A percentile compares a stretch with the other conserved stretches of the same genome.
These are phyloP conservation scores for Agriopis leucophaearia DNA, from an alignment of 2,888 invertebrate genomes.

Conservation along the genomic window DNA sequence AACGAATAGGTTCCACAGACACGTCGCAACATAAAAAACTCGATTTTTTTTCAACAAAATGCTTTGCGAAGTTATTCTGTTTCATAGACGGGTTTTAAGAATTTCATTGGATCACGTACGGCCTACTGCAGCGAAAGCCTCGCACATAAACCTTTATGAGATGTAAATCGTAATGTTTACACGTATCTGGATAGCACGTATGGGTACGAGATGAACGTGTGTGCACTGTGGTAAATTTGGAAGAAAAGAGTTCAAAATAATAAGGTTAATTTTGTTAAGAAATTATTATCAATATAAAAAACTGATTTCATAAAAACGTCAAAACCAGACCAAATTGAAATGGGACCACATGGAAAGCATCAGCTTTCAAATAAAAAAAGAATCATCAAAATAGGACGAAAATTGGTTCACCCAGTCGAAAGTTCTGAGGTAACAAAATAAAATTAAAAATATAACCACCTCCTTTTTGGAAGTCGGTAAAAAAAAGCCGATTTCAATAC, in stretches of 20 bases:
- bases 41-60: slow-evolving; percentile 52
- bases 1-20: slow-evolving; percentile 54
- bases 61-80: slow-evolving; percentile 49
- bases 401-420: no score
- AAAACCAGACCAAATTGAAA: no score
- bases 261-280: no score
- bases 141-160: slow-evolving; percentile 36
- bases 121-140: slow-evolving; percentile 39
- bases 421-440: no score
- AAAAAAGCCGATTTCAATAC: no score
- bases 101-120: slow-evolving; percentile 56
- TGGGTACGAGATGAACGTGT: slow-evolving; percentile 13
- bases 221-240: slow-evolving; percentile 11
- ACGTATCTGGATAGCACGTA: slow-evolving; percentile 15
- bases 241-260: not conserved
- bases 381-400: no score
- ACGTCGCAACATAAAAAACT: slow-evolving; percentile 58
- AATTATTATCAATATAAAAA: no score
- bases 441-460: no score
- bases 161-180: slow-evolving; percentile 38
- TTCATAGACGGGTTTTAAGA: slow-evolving; percentile 46
- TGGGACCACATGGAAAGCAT: no score
- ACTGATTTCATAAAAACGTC: no score
- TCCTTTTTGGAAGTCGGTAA: no score
- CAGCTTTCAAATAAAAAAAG: no score